Base-by-base conservation (phyloP, 2,113 vertebrate species). In the Archilochus colubris region DNA sequence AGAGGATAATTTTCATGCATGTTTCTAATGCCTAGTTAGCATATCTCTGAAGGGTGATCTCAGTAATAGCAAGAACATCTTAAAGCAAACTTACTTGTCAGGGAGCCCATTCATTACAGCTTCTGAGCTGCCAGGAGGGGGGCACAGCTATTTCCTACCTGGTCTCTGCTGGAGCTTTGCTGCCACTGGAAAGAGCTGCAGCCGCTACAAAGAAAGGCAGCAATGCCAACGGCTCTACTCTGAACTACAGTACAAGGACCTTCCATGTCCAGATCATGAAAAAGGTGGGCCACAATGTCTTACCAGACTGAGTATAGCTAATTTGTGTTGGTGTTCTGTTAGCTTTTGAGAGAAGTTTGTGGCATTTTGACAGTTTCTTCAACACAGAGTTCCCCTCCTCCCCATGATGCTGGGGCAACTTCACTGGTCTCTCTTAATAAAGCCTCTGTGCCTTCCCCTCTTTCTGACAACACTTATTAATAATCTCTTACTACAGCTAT, bases 201-300 rank as follows among this genome's bases (percentile, higher is more conserved):
- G 61, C 40, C 66, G 28, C 30, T n/a, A 14, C 13, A 54, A 62
- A 1, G 9, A 75, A 23, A 48, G 5, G 7, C 9, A 53, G 9
- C 11, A 50, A 66, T 4, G 25, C 3, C 0, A 0, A 8, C 6
- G 10, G 14, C 8, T 44, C 68, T 80, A 3, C 16, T 50, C 17
- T 40, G 25, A 78, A 33, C 40, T 44, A 12, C 4, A 61, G 16
- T 1, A 0, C 3, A 2, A 83, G 27, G 3, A 12, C 12, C 7
- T 58, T 91, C 61, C 17, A 7, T 14, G 21, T 24, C 24, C 31
- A 25, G 24, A 51, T 36, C 3, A 22, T 4, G 14, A 73, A 76
- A 28, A 72, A 40, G 12, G 63, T 21, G 58, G 31, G 21, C 9
- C 24, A 58, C 22, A 44, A 57, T 7, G 2, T 53, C 8, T 51